Evolutionary conservation across 2,797 vertebrate genomes (phyloP), one percentile per base, ranked within the genome.

Genomic region (Mormyrus proboscirostris): DNA sequence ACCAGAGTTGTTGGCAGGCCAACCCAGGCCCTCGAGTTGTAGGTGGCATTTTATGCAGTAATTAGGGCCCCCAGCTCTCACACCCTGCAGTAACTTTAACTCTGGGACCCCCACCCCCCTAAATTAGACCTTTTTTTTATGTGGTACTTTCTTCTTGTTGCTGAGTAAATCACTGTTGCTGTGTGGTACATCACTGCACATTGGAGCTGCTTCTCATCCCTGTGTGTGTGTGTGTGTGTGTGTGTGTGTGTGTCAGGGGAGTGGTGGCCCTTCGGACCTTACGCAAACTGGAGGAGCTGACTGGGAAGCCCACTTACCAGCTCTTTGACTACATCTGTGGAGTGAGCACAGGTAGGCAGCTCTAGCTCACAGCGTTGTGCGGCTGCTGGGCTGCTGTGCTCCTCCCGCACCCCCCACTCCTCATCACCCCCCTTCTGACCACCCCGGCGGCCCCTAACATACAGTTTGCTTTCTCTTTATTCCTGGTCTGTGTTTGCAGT

Each of bases 241-340:
- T 86, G 97, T 98, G 29, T 33, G 29, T 33, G 29, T 33, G 6
- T 87, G 3, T 19, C 92, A 99, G 98, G 93, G 98, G 98, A 82
- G 94, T 99, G 91, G 95, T 99, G 93, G 97, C 98, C 25, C 95
- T 99, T 92, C 98, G 98, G 93, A 97, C 97, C 50, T 95, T 99
- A n/a, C 94, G 96, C 69, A 97, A 97, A 92, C 93, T 99, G 88
- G 96, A 99, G 93, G 96, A 96, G 90, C 93, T 99, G 90, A 99
- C 98, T 10, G 98, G 98, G 83, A 98, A 98, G 92, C 97, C 95
- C 0, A 90, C 99, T 94, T 96, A 98, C 94, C 96, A 99, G 91
- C 96, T 99, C 88, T 99, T 99, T 89, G 98, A 99, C 95, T 99
- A 99, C 92, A 98, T 99, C 93, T 99, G 98, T 91, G 98, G 98